Evolutionary conservation across 1,140 invertebrate species (phyloP).

Genomic region (Globodera rostochiensis): DNA sequence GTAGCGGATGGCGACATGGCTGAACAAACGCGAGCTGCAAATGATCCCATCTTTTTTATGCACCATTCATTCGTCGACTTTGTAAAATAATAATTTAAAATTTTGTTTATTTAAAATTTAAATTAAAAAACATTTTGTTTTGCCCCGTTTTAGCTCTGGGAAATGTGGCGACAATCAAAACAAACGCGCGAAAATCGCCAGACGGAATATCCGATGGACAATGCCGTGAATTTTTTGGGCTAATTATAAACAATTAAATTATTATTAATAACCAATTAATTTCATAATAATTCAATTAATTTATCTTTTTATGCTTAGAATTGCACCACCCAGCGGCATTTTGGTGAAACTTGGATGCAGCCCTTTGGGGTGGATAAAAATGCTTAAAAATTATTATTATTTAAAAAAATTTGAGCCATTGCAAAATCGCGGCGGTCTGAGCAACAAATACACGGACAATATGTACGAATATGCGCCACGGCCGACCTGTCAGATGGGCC

Average conservation of each 20-base stretch:
- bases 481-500: conserved; percentile 74
- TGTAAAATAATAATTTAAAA: conserved; percentile 26
- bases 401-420: conserved; percentile 19
- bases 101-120: neutral
- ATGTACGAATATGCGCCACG: conserved; percentile 59
- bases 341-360: conserved; percentile 58
- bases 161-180: conserved; percentile 28
- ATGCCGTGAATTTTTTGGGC: neutral
- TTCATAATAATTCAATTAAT: conserved; percentile 14
- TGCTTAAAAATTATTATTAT: too few relatives aligned
- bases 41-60: conserved; percentile 58
- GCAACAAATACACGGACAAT: conserved; percentile 64
- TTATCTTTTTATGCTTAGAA: neutral
- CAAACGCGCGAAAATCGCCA: conserved; percentile 46
- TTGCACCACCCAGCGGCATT: conserved; percentile 61
- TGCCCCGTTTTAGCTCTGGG: conserved; percentile 40
- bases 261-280: too few relatives aligned
- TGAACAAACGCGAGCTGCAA: conserved; percentile 43
- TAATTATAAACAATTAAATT: neutral
- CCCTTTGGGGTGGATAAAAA: conserved; percentile 49
- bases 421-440: conserved; percentile 51
- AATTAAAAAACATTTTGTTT: neutral
- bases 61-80: conserved; percentile 66
- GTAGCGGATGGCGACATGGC: conserved; percentile 45
- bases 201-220: conserved; percentile 35